Conservation (phyloP, 2,113 vertebrate genomes). For the Triplophysa rosa region DNA sequence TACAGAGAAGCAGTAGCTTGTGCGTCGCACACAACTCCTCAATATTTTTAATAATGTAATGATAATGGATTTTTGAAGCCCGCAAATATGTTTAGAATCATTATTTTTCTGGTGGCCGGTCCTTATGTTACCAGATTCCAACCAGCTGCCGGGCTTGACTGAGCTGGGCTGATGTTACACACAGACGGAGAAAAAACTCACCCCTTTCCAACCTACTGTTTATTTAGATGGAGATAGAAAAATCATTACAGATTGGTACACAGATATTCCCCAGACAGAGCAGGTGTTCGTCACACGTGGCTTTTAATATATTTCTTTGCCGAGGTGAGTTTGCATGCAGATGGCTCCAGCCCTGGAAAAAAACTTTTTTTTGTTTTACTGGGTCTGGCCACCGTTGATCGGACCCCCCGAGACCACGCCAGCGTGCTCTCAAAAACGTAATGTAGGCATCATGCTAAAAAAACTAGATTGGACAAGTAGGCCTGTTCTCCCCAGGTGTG, state of each 20-base stretch:
- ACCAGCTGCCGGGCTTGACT: slow-evolving; percentile 63
- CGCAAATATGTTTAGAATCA: slow-evolving; percentile 53
- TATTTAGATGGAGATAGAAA: slow-evolving; percentile 65
- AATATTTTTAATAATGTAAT: slow-evolving; percentile 44
- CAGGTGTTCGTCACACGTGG: slow-evolving; percentile 63
- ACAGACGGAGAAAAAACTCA: slow-evolving; percentile 52
- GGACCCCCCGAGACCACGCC: slow-evolving; percentile 5
- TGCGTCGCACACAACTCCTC: neutral
- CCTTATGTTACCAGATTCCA: slow-evolving; percentile 58
- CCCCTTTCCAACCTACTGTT: slow-evolving; percentile 60
- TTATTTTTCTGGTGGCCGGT: slow-evolving; percentile 54
- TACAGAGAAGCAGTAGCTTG: neutral
- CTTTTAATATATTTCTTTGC: slow-evolving; percentile 58
- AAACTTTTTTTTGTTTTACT: neutral
- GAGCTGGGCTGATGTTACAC: slow-evolving; percentile 57
- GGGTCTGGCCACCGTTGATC: slow-evolving; percentile 25
- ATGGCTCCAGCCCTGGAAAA: slow-evolving; percentile 37
- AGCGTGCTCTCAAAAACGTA: slow-evolving; percentile 27
- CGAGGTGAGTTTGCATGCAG: slow-evolving; percentile 47
- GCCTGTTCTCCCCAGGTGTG: slow-evolving; percentile 36
- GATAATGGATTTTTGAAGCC: slow-evolving; percentile 58
- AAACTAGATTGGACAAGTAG: slow-evolving; percentile 34
- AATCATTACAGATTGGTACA: slow-evolving; percentile 65
- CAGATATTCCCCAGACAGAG: slow-evolving; percentile 56
- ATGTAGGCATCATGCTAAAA: slow-evolving; percentile 20